These are phyloP conservation scores for Cenopis cana DNA, from an alignment of 2,888 invertebrate genomes.

Conservation along the genomic window DNA sequence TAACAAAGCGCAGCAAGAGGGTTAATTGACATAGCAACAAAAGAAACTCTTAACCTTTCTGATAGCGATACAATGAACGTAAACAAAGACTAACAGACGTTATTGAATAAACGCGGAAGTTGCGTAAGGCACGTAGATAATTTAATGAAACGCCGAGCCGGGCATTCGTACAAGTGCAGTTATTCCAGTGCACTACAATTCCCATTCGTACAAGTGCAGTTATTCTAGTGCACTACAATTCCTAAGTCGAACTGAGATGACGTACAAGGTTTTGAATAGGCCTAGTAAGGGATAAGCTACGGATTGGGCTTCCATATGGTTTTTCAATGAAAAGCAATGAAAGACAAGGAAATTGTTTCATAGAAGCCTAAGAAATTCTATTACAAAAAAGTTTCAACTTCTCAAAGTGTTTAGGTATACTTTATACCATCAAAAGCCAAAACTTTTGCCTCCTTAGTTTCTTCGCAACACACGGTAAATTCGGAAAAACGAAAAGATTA, in stretches of 20 bases:
- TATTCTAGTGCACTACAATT: constrained; percentile 54
- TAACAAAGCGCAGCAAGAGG: background rate
- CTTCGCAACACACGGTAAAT: background rate
- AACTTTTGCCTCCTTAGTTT: background rate
- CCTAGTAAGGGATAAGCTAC: background rate
- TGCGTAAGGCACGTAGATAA: constrained; percentile 50
- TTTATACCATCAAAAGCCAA: background rate
- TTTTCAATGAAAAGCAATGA: background rate
- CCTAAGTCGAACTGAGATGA: constrained; percentile 50
- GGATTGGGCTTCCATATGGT: background rate
- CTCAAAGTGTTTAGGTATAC: background rate
- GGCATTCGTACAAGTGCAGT: constrained; percentile 59
- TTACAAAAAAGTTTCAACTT: background rate
- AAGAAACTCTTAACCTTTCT: constrained; percentile 30
- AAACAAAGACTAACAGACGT: constrained; percentile 40
- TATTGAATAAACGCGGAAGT: constrained; percentile 54
- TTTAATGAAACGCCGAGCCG: constrained; percentile 50
- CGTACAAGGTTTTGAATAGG: constrained; percentile 54
- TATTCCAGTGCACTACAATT: no score
- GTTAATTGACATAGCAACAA: constrained; percentile 35
- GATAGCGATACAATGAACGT: constrained; percentile 32
- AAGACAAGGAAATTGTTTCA: background rate
- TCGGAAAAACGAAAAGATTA: background rate
- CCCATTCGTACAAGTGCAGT: constrained; percentile 60
- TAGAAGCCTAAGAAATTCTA: background rate